Conservation (phyloP, 2,113 vertebrate species). For the Chaetops frenatus region DNA sequence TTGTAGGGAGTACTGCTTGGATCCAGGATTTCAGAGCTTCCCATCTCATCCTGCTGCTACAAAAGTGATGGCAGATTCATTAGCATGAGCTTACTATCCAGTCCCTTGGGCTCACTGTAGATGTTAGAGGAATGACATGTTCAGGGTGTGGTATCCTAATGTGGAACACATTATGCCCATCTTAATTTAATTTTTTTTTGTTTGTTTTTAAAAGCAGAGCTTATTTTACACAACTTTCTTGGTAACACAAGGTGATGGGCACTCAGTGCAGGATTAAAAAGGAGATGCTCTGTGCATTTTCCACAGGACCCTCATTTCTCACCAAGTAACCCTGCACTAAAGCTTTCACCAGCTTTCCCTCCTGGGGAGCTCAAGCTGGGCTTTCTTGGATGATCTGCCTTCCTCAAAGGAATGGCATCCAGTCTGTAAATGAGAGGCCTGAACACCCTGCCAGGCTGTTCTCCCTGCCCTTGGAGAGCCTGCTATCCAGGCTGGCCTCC, state of each 20-base stretch:
- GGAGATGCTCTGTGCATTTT: not conserved
- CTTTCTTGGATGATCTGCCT: not conserved
- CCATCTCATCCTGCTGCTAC: not conserved
- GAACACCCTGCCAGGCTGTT: not conserved
- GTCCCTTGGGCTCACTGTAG: not conserved
- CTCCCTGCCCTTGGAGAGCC: not conserved
- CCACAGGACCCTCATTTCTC: not conserved
- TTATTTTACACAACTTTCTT: not conserved
- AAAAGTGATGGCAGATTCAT: conserved; percentile 1
- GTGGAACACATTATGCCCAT: not conserved
- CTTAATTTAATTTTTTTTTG: not conserved
- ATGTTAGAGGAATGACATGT: not conserved
- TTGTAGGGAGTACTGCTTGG: not conserved
- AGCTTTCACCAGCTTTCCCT: not conserved
- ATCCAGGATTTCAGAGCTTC: not conserved
- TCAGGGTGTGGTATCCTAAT: not conserved
- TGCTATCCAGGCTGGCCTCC: not conserved
- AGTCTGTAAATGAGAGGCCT: not conserved
- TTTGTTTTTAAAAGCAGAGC: not conserved
- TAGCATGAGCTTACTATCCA: not conserved
- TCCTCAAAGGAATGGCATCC: not conserved
- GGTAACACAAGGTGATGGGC: not conserved
- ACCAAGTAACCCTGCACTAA: not conserved
- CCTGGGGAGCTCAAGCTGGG: not conserved
- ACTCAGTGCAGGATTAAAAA: not conserved